These are phyloP conservation scores for Orthosia cruda DNA, from an alignment of 2,888 invertebrate genomes.

Conservation along the genomic window DNA sequence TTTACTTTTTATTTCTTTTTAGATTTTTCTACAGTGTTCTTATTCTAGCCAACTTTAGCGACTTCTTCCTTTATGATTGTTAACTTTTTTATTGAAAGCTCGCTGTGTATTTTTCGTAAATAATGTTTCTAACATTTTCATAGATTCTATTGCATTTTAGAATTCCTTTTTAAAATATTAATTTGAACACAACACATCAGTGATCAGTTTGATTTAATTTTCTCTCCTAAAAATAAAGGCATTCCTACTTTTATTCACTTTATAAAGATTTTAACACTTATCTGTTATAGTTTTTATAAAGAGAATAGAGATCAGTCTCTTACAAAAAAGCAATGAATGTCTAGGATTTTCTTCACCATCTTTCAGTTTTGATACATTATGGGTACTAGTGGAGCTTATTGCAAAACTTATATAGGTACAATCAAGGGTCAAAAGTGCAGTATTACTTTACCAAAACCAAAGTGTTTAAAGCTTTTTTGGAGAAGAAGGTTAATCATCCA, in stretches of 20 bases:
- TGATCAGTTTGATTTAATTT: conserved; percentile 4
- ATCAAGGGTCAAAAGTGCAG: too few species aligned
- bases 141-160: conserved; percentile 7
- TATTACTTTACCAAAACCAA: too few species aligned
- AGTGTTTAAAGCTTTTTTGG: too few species aligned
- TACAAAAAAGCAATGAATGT: conserved; percentile 27
- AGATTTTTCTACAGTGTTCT: conserved; percentile 51
- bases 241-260: neutral
- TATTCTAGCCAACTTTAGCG: conserved; percentile 51
- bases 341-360: neutral
- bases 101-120: conserved; percentile 28
- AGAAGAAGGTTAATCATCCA: too few species aligned
- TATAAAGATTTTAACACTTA: neutral
- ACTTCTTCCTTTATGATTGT: conserved; percentile 12
- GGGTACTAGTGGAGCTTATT: conserved; percentile 9
- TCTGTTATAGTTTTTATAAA: neutral
- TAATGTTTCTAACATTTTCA: neutral
- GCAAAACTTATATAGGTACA: conserved; percentile 17
- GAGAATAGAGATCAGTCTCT: conserved; percentile 45
- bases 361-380: conserved; percentile 9
- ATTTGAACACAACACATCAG: conserved; percentile 6
- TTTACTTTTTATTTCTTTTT: conserved; percentile 50
- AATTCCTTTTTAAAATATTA: neutral
- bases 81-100: conserved; percentile 35
- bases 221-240: conserved; percentile 28